Conservation (phyloP, 2,113 vertebrate genomes). For the Lepidothrix coronata region DNA sequence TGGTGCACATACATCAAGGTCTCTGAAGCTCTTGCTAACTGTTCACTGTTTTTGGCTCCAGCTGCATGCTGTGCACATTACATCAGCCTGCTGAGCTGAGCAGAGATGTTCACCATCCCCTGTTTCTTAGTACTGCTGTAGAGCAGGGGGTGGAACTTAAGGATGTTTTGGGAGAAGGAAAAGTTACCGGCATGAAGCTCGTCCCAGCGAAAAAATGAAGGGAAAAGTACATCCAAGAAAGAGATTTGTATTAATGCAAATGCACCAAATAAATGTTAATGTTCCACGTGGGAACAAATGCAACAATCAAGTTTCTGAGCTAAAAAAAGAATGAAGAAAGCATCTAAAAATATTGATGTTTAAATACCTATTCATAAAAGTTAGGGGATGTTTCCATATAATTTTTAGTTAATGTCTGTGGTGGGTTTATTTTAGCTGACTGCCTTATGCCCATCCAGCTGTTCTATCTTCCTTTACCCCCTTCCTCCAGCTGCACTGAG, state of each 20-base stretch:
- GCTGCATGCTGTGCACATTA: neutral
- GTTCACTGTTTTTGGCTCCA: neutral
- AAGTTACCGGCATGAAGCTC: neutral
- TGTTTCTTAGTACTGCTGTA: neutral
- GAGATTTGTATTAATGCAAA: neutral
- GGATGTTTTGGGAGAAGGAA: neutral
- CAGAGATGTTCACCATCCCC: neutral
- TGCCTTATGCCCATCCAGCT: neutral
- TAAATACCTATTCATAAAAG: neutral
- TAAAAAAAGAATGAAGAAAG: neutral
- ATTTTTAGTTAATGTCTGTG: neutral
- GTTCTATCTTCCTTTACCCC: neutral
- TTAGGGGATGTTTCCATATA: neutral
- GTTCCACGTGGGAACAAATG: neutral
- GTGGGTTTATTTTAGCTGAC: neutral
- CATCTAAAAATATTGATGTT: neutral
- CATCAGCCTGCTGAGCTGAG: neutral
- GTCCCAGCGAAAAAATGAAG: neutral
- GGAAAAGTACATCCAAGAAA: neutral
- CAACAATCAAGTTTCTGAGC: neutral
- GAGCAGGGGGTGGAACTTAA: fast-evolving
- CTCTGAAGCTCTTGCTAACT: neutral
- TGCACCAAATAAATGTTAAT: neutral
- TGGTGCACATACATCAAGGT: neutral
- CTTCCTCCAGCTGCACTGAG: neutral